Percentiles rank a stretch among this genome's conserved stretches.
Conservation (phyloP, 2,888 invertebrate genomes). For the Lacanobia wlatinum region DNA sequence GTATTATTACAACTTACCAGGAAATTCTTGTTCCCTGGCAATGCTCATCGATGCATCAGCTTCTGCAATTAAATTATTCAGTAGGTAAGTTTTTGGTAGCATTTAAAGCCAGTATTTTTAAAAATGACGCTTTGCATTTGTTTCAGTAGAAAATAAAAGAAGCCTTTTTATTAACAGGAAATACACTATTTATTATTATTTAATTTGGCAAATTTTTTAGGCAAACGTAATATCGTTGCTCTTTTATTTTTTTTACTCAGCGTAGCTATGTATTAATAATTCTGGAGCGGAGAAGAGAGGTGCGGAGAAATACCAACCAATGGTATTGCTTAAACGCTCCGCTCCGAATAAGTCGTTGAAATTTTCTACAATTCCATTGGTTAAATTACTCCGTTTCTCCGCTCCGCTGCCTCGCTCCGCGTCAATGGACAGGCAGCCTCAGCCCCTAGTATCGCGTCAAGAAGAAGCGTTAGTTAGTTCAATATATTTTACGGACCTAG, state of each 20-base stretch:
- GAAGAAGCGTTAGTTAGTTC: background rate
- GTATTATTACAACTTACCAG: slow-evolving; percentile 80
- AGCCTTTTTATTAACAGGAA: background rate
- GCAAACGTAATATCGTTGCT: background rate
- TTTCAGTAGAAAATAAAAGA: background rate
- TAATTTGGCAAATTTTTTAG: background rate
- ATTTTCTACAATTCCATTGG: no score
- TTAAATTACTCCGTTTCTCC: no score
- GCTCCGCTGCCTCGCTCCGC: no score
- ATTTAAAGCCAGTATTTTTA: background rate
- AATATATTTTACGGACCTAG: background rate
- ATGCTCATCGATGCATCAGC: slow-evolving; percentile 93
- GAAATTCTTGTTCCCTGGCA: slow-evolving; percentile 92
- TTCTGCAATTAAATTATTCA: slow-evolving; percentile 87
- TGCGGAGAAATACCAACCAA: no score
- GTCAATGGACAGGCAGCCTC: background rate
- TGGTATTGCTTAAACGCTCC: no score
- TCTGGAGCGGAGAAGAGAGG: no score
- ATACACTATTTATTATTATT: background rate
- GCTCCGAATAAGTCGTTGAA: no score
- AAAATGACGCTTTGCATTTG: slow-evolving; percentile 25
- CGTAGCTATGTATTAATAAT: background rate
- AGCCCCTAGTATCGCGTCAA: background rate
- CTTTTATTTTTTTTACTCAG: background rate
- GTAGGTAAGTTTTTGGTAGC: background rate